phyloP scores from a whole-genome alignment of 2,113 vertebrate species.

The Toxotes jaculatrix region DNA sequence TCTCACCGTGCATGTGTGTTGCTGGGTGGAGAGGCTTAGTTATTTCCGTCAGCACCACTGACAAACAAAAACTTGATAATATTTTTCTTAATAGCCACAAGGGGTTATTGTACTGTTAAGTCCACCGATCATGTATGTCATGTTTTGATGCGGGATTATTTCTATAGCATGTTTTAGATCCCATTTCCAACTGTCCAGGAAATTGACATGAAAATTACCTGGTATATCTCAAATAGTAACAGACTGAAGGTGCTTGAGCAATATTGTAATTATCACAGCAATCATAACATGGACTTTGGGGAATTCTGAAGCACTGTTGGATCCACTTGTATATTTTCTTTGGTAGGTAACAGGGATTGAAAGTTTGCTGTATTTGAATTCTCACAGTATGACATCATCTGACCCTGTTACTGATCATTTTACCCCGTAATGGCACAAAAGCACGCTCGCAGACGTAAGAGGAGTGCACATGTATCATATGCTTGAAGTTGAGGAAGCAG shows the following conservation, averaged over 20 bases:
- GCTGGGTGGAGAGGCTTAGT: background rate
- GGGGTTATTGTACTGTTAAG: background rate
- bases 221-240: constrained; percentile 1
- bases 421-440: constrained; percentile 67
- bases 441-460: constrained; percentile 54
- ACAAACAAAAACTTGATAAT: background rate
- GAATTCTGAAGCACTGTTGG: constrained; percentile 29
- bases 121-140: background rate
- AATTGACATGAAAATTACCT: constrained; percentile 13
- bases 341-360: constrained; percentile 10
- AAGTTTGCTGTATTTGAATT: constrained; percentile 59
- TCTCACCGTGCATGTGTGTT: background rate
- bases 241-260: constrained; percentile 21
- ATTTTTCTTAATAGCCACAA: background rate
- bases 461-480: constrained; percentile 72
- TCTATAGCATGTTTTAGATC: background rate
- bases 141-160: background rate
- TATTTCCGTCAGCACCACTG: background rate
- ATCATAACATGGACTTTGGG: constrained; percentile 21
- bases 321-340: constrained; percentile 50
- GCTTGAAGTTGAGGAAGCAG: constrained; percentile 66
- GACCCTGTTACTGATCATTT: constrained; percentile 57
- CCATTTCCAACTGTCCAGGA: background rate
- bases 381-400: constrained; percentile 74
- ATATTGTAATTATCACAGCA: constrained; percentile 20